A percentile compares a stretch with the other conserved stretches of the same genome.
Conservation (phyloP, 2,113 vertebrate genomes). For the Ammospiza caudacuta region DNA sequence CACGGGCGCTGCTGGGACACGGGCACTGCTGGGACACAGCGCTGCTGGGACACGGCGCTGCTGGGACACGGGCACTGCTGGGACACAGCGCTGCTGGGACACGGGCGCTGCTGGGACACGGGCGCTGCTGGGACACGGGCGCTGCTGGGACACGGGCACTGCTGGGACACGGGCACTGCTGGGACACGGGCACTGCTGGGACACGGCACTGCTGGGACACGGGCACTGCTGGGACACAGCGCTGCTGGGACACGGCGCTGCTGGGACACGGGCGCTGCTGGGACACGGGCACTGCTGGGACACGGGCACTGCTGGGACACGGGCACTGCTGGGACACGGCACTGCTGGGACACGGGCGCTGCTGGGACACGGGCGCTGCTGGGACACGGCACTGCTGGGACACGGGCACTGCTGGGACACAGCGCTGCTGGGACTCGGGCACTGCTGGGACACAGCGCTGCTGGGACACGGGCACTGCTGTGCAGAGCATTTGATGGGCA, state of each 20-base stretch:
- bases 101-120: background rate
- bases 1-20: background rate
- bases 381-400: background rate
- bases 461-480: background rate
- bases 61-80: background rate
- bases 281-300: background rate
- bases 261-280: background rate
- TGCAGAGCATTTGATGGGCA: background rate
- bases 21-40: background rate
- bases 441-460: background rate
- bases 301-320: background rate
- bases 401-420: background rate
- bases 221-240: background rate
- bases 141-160: no score
- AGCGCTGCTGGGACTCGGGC: background rate
- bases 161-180: no score
- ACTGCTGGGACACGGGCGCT: background rate
- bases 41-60: background rate
- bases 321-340: background rate
- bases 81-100: background rate
- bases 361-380: background rate
- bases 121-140: no score
- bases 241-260: no score
- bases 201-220: background rate
- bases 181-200: background rate